Conservation (phyloP, 2,797 vertebrate species). For the Spinus olivaceus region DNA sequence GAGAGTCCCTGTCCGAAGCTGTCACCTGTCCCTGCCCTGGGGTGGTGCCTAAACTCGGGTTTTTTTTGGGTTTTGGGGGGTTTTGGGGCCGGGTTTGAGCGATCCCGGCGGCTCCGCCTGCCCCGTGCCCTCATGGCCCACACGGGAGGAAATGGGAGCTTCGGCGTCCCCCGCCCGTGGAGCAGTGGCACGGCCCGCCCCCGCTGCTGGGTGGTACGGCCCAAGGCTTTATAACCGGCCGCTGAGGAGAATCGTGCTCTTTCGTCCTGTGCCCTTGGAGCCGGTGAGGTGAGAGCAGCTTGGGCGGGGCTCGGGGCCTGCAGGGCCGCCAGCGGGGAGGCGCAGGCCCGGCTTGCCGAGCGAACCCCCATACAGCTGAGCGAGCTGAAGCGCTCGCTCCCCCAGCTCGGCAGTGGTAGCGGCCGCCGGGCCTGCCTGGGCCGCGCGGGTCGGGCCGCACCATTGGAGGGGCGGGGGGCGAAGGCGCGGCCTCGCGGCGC, state of each 20-base stretch:
- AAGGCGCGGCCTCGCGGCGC: not conserved
- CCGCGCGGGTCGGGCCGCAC: not conserved
- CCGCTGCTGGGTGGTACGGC: not conserved
- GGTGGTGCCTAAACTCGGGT: fast-evolving
- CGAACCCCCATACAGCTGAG: fast-evolving
- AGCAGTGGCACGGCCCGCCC: not conserved
- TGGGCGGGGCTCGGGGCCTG: fast-evolving
- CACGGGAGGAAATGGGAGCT: fast-evolving
- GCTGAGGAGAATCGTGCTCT: fast-evolving
- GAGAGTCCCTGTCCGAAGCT: not conserved
- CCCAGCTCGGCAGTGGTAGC: not conserved
- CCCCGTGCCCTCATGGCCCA: fast-evolving
- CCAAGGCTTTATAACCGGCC: not conserved
- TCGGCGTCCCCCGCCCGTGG: fast-evolving
- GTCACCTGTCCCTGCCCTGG: not conserved
- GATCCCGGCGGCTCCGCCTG: fast-evolving
- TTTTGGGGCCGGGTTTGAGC: not conserved
- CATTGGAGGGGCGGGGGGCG: fast-evolving
- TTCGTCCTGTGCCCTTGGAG: fast-evolving
- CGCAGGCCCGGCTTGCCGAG: fast-evolving
- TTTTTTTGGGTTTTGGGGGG: no score
- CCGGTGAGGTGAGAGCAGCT: fast-evolving
- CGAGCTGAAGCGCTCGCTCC: fast-evolving
- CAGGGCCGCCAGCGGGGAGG: not conserved
- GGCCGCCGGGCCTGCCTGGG: not conserved